phyloP scores from a whole-genome alignment of 2,797 vertebrate species.

The Falco concolor region DNA sequence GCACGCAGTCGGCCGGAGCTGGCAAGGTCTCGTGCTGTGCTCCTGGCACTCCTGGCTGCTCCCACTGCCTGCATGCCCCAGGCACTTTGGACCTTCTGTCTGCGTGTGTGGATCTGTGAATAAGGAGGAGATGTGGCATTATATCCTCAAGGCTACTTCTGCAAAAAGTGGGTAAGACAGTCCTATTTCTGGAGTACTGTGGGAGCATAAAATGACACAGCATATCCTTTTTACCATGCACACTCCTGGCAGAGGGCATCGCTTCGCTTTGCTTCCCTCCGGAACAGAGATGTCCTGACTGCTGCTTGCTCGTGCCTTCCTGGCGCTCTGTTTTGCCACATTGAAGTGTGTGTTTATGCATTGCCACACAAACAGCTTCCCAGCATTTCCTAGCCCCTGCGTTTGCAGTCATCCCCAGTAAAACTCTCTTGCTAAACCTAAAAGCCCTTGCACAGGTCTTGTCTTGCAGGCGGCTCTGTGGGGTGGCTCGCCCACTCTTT shows the following conservation, averaged over 20 bases:
- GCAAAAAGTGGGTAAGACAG: too few relatives aligned
- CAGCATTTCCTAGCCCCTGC: neutral
- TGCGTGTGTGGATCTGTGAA: rapidly evolving
- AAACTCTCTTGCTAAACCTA: neutral
- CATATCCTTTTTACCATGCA: too few relatives aligned
- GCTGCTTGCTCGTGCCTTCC: neutral
- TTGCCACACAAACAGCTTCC: neutral
- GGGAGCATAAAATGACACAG: neutral
- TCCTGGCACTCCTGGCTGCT: neutral
- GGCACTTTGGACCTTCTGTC: neutral
- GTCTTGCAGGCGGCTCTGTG: neutral
- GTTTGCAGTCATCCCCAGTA: neutral
- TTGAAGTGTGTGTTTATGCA: too few relatives aligned
- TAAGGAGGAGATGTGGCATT: neutral
- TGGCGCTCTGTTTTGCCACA: neutral
- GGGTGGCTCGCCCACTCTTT: neutral
- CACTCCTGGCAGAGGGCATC: neutral
- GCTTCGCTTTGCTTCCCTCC: neutral
- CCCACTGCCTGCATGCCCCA: neutral
- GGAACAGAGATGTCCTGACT: neutral
- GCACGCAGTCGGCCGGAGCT: neutral
- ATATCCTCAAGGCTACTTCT: neutral
- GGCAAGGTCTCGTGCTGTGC: neutral
- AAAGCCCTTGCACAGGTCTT: neutral
- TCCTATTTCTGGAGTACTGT: neutral